Conservation (phyloP, 2,888 invertebrate genomes). For the Koerneria pararmatus region DNA sequence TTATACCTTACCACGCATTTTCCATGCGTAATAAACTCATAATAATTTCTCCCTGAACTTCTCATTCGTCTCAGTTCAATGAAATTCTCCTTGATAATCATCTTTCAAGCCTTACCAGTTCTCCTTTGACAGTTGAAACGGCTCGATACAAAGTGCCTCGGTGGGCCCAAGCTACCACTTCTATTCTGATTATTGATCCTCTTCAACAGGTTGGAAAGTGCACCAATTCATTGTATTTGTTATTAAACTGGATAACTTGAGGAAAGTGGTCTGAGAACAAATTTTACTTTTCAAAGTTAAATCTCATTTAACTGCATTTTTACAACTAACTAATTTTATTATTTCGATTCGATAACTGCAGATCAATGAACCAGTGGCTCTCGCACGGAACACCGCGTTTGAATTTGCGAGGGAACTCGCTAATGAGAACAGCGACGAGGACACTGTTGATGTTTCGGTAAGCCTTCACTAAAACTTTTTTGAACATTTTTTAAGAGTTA, state of each 20-base stretch:
- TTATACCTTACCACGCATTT: too few species aligned
- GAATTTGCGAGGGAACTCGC: constrained; percentile 36
- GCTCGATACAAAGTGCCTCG: constrained; percentile 55
- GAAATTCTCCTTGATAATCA: too few species aligned
- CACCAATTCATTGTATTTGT: background rate
- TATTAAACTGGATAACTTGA: too few species aligned
- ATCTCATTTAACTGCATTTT: too few species aligned
- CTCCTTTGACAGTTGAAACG: constrained; percentile 53
- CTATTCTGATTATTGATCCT: constrained; percentile 57
- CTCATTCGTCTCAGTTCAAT: too few species aligned
- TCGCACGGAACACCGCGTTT: constrained; percentile 35
- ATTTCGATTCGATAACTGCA: constrained; percentile 13
- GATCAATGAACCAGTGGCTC: constrained; percentile 48
- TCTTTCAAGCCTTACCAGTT: background rate
- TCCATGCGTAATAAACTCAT: too few species aligned
- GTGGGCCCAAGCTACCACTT: constrained; percentile 51
- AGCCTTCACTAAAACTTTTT: too few species aligned
- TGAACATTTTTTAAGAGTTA: background rate
- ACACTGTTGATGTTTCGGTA: too few species aligned
- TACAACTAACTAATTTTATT: background rate
- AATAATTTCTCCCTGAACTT: too few species aligned
- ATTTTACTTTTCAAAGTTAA: too few species aligned
- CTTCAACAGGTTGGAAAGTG: constrained; percentile 45
- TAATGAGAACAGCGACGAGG: constrained; percentile 29
- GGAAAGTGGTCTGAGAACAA: too few species aligned